These are phyloP conservation scores for Melinaea menophilus DNA, from an alignment of 2,888 invertebrate species.

Conservation along the genomic window DNA sequence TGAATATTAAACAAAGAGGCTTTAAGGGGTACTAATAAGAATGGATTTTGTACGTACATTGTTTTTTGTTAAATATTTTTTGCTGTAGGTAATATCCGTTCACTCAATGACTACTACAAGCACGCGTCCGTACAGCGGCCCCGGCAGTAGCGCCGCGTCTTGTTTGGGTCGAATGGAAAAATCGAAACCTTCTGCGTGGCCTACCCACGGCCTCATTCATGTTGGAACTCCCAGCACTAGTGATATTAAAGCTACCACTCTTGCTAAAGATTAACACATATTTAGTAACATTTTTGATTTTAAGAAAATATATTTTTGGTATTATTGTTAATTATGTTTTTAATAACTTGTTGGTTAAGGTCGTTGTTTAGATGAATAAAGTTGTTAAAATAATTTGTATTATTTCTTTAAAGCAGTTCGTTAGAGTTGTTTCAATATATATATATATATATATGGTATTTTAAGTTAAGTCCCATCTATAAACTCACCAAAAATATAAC, in stretches of 20 bases:
- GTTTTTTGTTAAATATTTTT: slow-evolving; percentile 35
- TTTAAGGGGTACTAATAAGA: too few species aligned
- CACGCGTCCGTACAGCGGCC: slow-evolving; percentile 41
- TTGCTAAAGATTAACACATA: slow-evolving; percentile 46
- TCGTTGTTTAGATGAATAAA: not conserved
- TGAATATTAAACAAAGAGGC: too few species aligned
- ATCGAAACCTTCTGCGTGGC: slow-evolving; percentile 48
- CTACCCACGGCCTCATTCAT: slow-evolving; percentile 50
- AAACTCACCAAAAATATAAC: too few species aligned
- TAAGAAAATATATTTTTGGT: not conserved
- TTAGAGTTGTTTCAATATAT: too few species aligned
- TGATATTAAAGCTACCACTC: slow-evolving; percentile 44
- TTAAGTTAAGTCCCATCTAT: too few species aligned
- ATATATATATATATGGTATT: too few species aligned
- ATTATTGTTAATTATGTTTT: not conserved
- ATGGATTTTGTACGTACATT: too few species aligned
- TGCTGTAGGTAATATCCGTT: slow-evolving; percentile 58
- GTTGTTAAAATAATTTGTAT: too few species aligned
- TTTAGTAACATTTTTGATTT: not conserved
- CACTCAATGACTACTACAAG: slow-evolving; percentile 55
- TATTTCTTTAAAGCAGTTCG: too few species aligned
- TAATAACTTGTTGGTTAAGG: not conserved
- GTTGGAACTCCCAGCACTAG: slow-evolving; percentile 57
- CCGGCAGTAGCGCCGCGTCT: slow-evolving; percentile 47
- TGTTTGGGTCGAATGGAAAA: slow-evolving; percentile 54